Evolutionary conservation across 2,113 vertebrate species (phyloP).

Genomic region (Eira barbara): DNA sequence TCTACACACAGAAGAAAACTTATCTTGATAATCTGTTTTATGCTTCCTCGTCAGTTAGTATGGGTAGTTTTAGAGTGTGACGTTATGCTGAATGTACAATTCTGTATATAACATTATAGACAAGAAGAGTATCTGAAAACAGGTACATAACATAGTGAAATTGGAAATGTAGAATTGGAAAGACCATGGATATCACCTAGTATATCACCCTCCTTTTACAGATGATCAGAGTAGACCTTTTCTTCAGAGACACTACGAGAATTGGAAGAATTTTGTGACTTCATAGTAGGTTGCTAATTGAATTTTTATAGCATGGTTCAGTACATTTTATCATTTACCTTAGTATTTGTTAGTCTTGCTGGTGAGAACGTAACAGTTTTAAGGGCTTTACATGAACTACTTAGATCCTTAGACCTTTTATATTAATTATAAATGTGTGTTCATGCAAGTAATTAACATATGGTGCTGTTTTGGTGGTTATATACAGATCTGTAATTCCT

Average conservation of each 20-base stretch:
- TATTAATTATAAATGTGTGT: neutral
- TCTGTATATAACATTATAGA: neutral
- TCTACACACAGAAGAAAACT: neutral
- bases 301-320: conserved; percentile 13
- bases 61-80: neutral
- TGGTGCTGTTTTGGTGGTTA: neutral
- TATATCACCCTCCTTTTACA: neutral
- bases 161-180: conserved; percentile 13
- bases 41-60: neutral
- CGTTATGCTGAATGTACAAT: neutral
- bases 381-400: conserved; percentile 7
- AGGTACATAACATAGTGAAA: neutral
- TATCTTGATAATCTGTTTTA: conserved; percentile 10
- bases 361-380: neutral
- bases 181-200: neutral
- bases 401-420: conserved; percentile 1
- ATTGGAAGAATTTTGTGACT: conserved; percentile 21
- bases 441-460: neutral
- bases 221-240: neutral
- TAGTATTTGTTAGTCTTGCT: conserved; percentile 7
- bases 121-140: neutral
- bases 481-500: conserved; percentile 2
- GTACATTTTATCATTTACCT: conserved; percentile 15
- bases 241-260: neutral
- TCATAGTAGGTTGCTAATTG: neutral